phyloP scores from a whole-genome alignment of 37 sponge, comb jelly and placozoan genomes.

The Eunapius fragilis region DNA sequence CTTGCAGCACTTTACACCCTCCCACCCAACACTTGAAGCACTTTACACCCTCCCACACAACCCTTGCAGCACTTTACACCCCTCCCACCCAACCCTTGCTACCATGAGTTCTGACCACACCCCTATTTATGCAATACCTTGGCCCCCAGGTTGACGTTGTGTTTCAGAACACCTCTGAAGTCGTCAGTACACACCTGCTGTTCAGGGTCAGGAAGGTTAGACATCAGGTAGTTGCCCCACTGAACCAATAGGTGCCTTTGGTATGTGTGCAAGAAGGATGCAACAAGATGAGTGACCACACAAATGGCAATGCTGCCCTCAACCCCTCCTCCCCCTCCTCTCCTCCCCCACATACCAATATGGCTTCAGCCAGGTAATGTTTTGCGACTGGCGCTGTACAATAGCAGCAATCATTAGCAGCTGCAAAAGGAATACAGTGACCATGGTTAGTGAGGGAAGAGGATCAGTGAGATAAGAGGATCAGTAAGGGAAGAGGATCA shows the following conservation, averaged over 20 bases:
- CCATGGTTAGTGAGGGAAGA: too few relatives aligned
- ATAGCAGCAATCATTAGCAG: slow-evolving; percentile 33
- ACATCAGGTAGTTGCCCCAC: slow-evolving; percentile 57
- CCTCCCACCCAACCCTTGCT: background rate
- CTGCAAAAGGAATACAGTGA: background rate
- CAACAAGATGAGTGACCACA: background rate
- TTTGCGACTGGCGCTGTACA: background rate
- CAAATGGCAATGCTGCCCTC: too few relatives aligned
- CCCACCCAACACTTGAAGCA: background rate
- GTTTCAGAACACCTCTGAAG: slow-evolving; percentile 75
- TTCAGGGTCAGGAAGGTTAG: slow-evolving; percentile 61
- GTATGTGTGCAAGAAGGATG: background rate
- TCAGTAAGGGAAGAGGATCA: too few relatives aligned
- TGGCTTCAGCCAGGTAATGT: slow-evolving; percentile 11
- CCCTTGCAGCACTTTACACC: too few relatives aligned
- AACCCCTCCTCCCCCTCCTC: too few relatives aligned
- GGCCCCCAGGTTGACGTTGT: slow-evolving; percentile 76
- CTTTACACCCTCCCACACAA: too few relatives aligned
- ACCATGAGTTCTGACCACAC: background rate
- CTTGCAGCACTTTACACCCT: background rate
- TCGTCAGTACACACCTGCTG: slow-evolving; percentile 84
- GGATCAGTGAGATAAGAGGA: too few relatives aligned
- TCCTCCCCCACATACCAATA: slow-evolving; percentile 1
- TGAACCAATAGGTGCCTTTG: slow-evolving; percentile 30
- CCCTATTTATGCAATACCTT: slow-evolving; percentile 34